phyloP scores from a whole-genome alignment of 2,888 invertebrate species.

The Andricus quercusramuli region DNA sequence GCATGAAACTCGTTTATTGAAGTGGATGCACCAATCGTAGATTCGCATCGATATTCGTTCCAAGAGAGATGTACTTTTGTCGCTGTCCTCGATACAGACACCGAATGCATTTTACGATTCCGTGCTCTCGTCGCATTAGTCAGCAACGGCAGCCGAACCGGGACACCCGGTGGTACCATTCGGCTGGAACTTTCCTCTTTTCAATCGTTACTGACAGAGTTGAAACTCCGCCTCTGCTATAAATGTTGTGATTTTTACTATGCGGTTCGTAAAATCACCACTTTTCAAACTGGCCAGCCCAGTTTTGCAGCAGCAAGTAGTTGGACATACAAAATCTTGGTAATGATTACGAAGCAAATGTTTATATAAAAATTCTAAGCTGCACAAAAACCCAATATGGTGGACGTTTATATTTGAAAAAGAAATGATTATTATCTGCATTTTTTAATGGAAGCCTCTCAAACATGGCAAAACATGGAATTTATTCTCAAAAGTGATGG shows the following conservation, averaged over 20 bases:
- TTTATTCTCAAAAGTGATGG: too few species aligned
- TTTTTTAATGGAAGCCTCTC: too few species aligned
- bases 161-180: conserved; percentile 42
- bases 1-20: conserved; percentile 30
- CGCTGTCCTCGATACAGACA: conserved; percentile 59
- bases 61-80: conserved; percentile 37
- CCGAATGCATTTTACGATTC: conserved; percentile 64
- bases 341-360: too few species aligned
- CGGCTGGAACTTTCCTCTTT: conserved; percentile 8
- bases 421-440: too few species aligned
- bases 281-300: not conserved
- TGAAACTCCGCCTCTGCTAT: not conserved
- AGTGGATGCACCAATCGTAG: conserved; percentile 30
- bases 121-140: conserved; percentile 66
- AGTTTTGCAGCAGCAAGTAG: too few species aligned
- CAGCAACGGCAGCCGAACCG: conserved; percentile 49
- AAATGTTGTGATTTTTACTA: not conserved
- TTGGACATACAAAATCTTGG: too few species aligned
- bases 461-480: too few species aligned
- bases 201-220: conserved; percentile 16
- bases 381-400: too few species aligned
- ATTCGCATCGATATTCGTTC: conserved; percentile 31
- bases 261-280: not conserved
- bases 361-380: too few species aligned
- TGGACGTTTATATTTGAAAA: too few species aligned